Percentiles rank a stretch among this genome's conserved stretches.
phyloP scores from a whole-genome alignment of 2,888 invertebrate genomes.

The Geophilus truncorum region DNA sequence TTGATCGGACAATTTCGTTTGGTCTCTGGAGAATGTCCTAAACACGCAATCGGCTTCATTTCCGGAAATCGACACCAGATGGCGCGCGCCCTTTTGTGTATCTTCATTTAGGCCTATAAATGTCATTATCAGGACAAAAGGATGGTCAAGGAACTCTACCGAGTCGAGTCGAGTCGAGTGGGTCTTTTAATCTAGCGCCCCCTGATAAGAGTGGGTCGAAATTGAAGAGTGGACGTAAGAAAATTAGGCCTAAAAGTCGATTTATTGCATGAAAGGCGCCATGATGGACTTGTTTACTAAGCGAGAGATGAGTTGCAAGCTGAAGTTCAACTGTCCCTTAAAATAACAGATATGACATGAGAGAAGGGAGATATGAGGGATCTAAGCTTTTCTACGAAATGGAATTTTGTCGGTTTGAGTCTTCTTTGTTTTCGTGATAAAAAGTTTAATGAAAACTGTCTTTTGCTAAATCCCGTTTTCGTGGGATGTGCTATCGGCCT shows the following conservation, averaged over 20 bases:
- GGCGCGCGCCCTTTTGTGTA: background rate
- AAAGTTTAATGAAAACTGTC: background rate
- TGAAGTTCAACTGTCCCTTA: background rate
- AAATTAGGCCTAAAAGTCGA: background rate
- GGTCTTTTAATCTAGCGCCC: background rate
- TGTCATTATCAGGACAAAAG: constrained; percentile 7
- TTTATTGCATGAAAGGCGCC: no score
- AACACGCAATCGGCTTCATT: background rate
- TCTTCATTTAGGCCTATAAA: background rate
- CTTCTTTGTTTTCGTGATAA: background rate
- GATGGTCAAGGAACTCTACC: background rate
- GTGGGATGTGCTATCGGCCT: no score
- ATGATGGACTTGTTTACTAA: background rate
- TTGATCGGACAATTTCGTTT: no score
- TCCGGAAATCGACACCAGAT: background rate
- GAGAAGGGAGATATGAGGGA: background rate
- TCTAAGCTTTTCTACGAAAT: background rate
- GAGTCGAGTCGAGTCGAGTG: no score
- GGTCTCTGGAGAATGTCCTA: background rate
- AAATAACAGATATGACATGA: background rate
- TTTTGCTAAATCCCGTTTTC: no score
- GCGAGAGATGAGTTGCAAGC: background rate
- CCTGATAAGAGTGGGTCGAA: background rate
- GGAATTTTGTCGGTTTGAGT: background rate
- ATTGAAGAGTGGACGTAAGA: background rate